phyloP scores from a whole-genome alignment of 2,888 invertebrate genomes.

The Apantesis nais region DNA sequence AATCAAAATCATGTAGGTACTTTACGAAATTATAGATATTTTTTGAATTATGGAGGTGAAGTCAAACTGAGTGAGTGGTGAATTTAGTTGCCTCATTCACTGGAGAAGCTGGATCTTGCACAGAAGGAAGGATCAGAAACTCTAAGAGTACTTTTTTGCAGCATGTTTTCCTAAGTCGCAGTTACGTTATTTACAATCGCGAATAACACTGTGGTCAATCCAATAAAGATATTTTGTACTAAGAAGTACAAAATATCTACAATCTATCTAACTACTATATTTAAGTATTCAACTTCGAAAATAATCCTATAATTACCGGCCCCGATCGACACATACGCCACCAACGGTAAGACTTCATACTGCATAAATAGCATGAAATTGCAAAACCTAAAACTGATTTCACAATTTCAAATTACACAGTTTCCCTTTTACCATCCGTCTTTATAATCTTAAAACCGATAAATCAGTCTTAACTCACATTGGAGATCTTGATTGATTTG shows the following conservation, averaged over 20 bases:
- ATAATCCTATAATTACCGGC: neutral
- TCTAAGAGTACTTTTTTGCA: too few relatives aligned
- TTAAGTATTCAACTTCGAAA: neutral
- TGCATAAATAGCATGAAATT: neutral
- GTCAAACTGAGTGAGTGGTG: too few relatives aligned
- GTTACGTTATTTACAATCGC: too few relatives aligned
- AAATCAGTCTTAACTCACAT: conserved; percentile 22
- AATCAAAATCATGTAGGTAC: neutral
- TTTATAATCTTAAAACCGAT: conserved; percentile 22
- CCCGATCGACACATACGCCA: neutral
- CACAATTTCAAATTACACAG: neutral
- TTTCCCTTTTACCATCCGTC: conserved; percentile 8
- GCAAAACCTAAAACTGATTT: neutral
- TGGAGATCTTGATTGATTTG: conserved; percentile 40
- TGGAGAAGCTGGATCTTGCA: neutral
- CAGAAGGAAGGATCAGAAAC: too few relatives aligned
- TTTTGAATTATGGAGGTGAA: too few relatives aligned
- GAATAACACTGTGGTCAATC: neutral
- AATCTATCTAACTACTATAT: neutral
- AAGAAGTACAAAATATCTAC: neutral
- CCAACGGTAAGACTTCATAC: neutral
- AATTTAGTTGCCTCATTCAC: neutral
- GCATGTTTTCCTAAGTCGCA: too few relatives aligned
- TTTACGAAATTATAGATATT: neutral
- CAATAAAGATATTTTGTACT: too few relatives aligned